Base-by-base conservation (phyloP, 2,888 invertebrate species). In the Polydrusus pterygomalis region DNA sequence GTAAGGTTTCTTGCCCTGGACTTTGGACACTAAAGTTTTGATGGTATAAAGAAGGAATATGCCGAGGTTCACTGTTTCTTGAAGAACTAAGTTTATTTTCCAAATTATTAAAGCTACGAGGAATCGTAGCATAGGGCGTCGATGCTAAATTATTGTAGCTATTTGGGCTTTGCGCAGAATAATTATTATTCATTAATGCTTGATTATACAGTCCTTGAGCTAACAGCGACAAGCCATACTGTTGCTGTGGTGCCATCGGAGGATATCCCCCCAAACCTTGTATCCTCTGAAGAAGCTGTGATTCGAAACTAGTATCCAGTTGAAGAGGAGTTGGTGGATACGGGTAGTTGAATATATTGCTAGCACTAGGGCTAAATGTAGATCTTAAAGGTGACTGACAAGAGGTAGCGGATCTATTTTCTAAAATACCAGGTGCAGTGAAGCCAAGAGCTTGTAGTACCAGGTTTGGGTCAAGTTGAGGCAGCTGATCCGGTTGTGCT, bases 261-360 rank as follows among this genome's bases (percentile, higher is more conserved):
- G 86, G 83, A 80, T 89, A 89, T 0, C 88, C 88, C 76, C 88
- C 88, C 51, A 90, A 84, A 67, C 88, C 86, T 83, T 90, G 90
- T 69, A 90, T 82, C 76, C 89, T 86, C 80, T 90, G 90, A 56
- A 90, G 81, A 10, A 90, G 85, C 79, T 90, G 90, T 8, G 87
- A 84, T 81, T 90, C 90, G 20, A 84, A 81, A 5, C 82, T 78
- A 17, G 83, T 76, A 40, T 85, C 83, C 10, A 82, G 79, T 64
- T 80, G 78, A 2, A 83, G 72, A 10, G 81, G 84, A 17, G 68
- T 56, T 11, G 81, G 83, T 7, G 82, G 80, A 79, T 85, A 85
- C 11, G 83, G 77, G 75, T 85, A 87, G 78, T 85, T 87, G 75
- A 87, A 87, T 1, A 85, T 79, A 11, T 78, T 80, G 11, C 84